Percentiles rank a stretch among this genome's conserved stretches.
Evolutionary conservation across 2,113 vertebrate species (phyloP).

Genomic region (Pardalotus punctatus): DNA sequence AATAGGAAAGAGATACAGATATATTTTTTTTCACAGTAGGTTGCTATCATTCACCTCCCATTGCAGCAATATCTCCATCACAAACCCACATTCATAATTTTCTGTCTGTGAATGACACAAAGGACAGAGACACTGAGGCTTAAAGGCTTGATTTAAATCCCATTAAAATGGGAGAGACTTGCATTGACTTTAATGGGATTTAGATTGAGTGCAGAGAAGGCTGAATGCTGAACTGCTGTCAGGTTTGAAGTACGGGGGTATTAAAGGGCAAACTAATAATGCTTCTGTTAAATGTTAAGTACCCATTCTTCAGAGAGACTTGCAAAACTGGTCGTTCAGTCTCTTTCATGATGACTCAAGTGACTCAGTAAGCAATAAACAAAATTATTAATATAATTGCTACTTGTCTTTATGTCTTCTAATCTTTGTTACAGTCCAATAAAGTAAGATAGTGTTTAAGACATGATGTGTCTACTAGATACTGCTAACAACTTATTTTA

Average conservation of each 20-base stretch:
- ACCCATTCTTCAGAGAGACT: background rate
- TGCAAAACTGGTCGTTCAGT: constrained; percentile 9
- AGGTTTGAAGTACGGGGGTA: constrained; percentile 6
- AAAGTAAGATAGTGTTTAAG: background rate
- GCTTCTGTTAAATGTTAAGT: constrained; percentile 45
- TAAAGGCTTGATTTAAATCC: constrained; percentile 52
- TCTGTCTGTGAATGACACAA: background rate
- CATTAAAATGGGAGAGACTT: constrained; percentile 33
- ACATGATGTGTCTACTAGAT: background rate
- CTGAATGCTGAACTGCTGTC: constrained; percentile 3
- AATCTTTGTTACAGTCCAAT: background rate
- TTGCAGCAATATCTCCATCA: background rate
- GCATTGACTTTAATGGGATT: constrained; percentile 48
- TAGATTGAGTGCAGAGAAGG: constrained; percentile 18
- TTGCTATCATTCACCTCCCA: background rate
- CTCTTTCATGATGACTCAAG: background rate
- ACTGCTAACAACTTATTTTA: background rate
- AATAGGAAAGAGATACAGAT: background rate
- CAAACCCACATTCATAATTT: background rate
- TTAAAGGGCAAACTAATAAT: constrained; percentile 53
- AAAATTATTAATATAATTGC: background rate
- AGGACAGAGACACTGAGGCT: background rate
- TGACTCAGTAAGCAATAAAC: constrained; percentile 1
- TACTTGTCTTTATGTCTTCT: background rate
- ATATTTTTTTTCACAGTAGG: background rate